These are phyloP conservation scores for Melanotaenia pygmaea DNA, from an alignment of 2,797 vertebrate genomes.

Conservation along the genomic window DNA sequence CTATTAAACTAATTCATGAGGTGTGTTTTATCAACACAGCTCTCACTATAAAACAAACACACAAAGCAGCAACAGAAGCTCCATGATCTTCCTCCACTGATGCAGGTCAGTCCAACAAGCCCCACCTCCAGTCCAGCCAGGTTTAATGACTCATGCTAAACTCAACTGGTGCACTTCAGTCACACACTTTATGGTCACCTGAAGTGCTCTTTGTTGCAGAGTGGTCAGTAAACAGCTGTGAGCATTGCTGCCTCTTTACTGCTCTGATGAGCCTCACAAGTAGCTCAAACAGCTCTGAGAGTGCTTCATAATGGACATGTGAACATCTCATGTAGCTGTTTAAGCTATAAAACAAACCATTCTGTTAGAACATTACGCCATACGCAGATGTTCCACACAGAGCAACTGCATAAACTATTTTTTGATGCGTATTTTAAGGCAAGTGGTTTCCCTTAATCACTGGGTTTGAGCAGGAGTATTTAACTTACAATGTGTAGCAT, in stretches of 20 bases:
- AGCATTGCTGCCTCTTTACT: constrained; percentile 46
- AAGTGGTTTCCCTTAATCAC: constrained; percentile 34
- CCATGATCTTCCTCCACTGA: not conserved
- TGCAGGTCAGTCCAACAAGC: constrained; percentile 12
- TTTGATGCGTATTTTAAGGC: constrained; percentile 17
- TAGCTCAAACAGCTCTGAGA: constrained; percentile 36
- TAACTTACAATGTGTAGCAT: constrained; percentile 33
- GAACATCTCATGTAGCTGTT: constrained; percentile 9
- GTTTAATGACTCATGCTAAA: constrained; percentile 65
- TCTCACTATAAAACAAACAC: too few species aligned
- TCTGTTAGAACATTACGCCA: constrained; percentile 23
- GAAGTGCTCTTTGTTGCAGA: constrained; percentile 67
- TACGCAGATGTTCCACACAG: constrained; percentile 11
- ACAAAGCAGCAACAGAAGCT: not conserved
- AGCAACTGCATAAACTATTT: constrained; percentile 14
- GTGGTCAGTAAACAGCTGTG: constrained; percentile 74
- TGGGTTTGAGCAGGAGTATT: constrained; percentile 41
- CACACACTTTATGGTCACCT: constrained; percentile 63
- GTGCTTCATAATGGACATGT: constrained; percentile 27
- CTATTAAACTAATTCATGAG: not conserved
- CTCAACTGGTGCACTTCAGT: constrained; percentile 57
- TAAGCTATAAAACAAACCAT: constrained; percentile 17
- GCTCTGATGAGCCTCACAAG: constrained; percentile 39
- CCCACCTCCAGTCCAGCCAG: constrained; percentile 36
- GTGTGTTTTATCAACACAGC: not conserved